Conservation (phyloP, 2,888 invertebrate species). For the Galerucella calmariensis region DNA sequence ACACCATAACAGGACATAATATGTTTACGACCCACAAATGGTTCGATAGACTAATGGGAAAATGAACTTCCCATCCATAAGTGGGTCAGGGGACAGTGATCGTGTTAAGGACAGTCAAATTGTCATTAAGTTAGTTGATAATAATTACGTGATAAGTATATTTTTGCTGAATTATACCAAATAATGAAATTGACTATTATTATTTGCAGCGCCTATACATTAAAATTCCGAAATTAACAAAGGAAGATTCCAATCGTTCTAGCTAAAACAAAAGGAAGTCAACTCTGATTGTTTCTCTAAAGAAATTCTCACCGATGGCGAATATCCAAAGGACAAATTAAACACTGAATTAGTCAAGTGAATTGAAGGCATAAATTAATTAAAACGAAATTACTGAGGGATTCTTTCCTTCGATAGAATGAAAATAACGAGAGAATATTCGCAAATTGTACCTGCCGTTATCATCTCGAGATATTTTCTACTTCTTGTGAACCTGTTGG, state of each 20-base stretch:
- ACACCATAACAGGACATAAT: too few relatives aligned
- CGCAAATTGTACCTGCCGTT: neutral
- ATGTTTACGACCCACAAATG: too few relatives aligned
- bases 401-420: neutral
- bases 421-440: constrained; percentile 14
- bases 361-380: constrained; percentile 37
- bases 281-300: constrained; percentile 9
- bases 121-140: too few relatives aligned
- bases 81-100: too few relatives aligned
- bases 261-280: constrained; percentile 7
- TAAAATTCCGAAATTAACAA: neutral
- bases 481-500: neutral
- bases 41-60: too few relatives aligned
- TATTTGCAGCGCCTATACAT: neutral
- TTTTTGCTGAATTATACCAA: too few relatives aligned
- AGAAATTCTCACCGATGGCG: constrained; percentile 7
- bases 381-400: constrained; percentile 26
- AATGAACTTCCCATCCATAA: too few relatives aligned
- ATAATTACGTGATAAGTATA: too few relatives aligned
- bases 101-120: too few relatives aligned
- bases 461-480: neutral
- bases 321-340: constrained; percentile 30
- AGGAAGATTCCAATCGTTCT: neutral
- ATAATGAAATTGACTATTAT: neutral
- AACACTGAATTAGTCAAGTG: constrained; percentile 34